phyloP scores from a whole-genome alignment of 2,888 invertebrate genomes.

The Stenodema calcarata region DNA sequence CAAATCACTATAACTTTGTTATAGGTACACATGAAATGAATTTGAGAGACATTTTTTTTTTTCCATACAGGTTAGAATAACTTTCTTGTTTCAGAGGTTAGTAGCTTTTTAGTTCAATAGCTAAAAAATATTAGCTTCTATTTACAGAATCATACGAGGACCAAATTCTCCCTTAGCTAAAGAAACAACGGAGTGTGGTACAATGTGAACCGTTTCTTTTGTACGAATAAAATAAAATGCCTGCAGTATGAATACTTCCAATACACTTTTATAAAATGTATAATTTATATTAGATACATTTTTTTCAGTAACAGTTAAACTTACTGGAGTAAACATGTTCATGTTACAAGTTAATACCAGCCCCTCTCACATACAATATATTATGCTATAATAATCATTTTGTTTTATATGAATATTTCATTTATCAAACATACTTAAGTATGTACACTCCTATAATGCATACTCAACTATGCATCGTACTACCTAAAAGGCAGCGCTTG shows the following conservation, averaged over 20 bases:
- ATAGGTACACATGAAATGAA: slow-evolving; percentile 38
- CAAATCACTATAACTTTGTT: slow-evolving; percentile 40
- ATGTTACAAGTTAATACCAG: neutral
- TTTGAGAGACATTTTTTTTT: slow-evolving; percentile 8
- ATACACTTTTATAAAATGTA: neutral
- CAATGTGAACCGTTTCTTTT: neutral
- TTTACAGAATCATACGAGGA: slow-evolving; percentile 6
- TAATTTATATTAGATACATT: neutral
- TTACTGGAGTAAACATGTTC: slow-evolving; percentile 37
- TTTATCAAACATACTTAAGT: slow-evolving; percentile 9
- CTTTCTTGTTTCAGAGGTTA: slow-evolving; percentile 22
- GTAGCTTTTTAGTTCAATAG: slow-evolving; percentile 22
- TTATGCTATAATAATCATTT: slow-evolving; percentile 10
- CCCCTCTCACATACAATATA: slow-evolving; percentile 7
- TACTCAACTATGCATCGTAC: slow-evolving; percentile 13
- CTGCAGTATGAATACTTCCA: neutral
- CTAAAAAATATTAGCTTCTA: slow-evolving; percentile 35
- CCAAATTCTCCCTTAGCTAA: neutral
- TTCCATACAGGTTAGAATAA: slow-evolving; percentile 10
- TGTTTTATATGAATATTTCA: neutral
- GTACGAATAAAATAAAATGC: neutral
- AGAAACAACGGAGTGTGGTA: neutral
- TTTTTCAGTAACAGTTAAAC: slow-evolving; percentile 28
- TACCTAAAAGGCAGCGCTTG: slow-evolving; percentile 19
- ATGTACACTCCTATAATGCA: slow-evolving; percentile 19